Evolutionary conservation across 1,140 invertebrate genomes (phyloP).

Genomic region (Cydia strobilella): DNA sequence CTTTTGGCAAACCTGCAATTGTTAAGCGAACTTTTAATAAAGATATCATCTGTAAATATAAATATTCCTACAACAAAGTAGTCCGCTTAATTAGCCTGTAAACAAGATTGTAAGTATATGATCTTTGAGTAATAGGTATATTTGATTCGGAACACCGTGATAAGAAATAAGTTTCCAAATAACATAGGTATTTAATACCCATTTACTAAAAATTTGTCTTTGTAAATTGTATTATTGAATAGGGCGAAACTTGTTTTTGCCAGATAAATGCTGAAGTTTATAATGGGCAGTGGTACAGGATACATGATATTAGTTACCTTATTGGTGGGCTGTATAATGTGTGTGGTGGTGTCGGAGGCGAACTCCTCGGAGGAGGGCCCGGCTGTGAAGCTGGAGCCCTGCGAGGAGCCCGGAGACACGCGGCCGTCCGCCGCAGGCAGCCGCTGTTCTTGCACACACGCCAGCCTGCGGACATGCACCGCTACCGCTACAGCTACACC

Average conservation of each 20-base stretch:
- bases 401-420: slow-evolving; percentile 80
- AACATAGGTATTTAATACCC: no score
- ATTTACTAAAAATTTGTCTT: neutral
- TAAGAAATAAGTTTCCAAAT: slow-evolving; percentile 21
- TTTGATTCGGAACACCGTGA: neutral
- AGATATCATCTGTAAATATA: slow-evolving; percentile 37
- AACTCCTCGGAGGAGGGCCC: slow-evolving; percentile 71
- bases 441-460: slow-evolving; percentile 96
- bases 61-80: slow-evolving; percentile 42
- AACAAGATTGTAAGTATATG: slow-evolving; percentile 20
- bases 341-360: slow-evolving; percentile 78
- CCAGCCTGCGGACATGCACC: slow-evolving; percentile 83
- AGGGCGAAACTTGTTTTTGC: slow-evolving; percentile 26
- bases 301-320: slow-evolving; percentile 76
- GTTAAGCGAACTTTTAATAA: slow-evolving; percentile 68
- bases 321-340: slow-evolving; percentile 80
- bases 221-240: neutral
- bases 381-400: slow-evolving; percentile 62
- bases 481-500: slow-evolving; percentile 6
- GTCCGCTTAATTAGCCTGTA: slow-evolving; percentile 39
- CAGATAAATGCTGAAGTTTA: neutral
- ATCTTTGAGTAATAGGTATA: neutral
- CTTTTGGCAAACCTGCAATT: slow-evolving; percentile 80
- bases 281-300: neutral
- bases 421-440: slow-evolving; percentile 87